A percentile compares a stretch with the other conserved stretches of the same genome.
Conservation (phyloP, 2,797 vertebrate genomes). For the Nothura maculosa region DNA sequence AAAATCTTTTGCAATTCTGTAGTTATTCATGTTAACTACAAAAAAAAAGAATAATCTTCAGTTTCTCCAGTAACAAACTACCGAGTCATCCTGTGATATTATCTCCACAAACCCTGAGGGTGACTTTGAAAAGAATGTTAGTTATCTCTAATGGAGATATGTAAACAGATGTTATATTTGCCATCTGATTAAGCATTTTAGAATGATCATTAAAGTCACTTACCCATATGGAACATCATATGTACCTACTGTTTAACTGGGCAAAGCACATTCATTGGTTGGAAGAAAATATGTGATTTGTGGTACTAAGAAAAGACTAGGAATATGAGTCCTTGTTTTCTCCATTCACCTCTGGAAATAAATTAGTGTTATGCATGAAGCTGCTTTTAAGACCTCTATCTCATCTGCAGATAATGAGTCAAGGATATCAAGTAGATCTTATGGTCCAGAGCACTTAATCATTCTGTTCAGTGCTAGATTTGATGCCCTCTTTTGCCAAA, state of each 20-base stretch:
- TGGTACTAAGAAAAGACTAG: neutral
- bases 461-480: neutral
- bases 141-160: slow-evolving; percentile 33
- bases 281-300: neutral
- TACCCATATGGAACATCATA: slow-evolving; percentile 61
- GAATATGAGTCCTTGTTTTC: neutral
- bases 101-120: slow-evolving; percentile 43
- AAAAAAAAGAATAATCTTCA: slow-evolving; percentile 16
- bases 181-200: slow-evolving; percentile 63
- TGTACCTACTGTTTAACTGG: slow-evolving; percentile 44
- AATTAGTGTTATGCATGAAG: neutral
- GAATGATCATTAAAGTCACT: slow-evolving; percentile 53
- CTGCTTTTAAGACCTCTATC: neutral
- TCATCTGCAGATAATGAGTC: neutral
- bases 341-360: neutral
- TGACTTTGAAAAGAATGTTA: slow-evolving; percentile 61
- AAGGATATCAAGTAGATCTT: neutral
- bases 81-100: neutral
- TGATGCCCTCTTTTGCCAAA: neutral
- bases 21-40: slow-evolving; percentile 60
- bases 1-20: slow-evolving; percentile 26
- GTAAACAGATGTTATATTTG: slow-evolving; percentile 68
- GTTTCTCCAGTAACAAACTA: slow-evolving; percentile 17
- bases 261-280: slow-evolving; percentile 1
- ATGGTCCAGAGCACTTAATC: neutral